Base-by-base conservation (phyloP, 1,140 invertebrate genomes). In the Lasaia peninsularis region DNA sequence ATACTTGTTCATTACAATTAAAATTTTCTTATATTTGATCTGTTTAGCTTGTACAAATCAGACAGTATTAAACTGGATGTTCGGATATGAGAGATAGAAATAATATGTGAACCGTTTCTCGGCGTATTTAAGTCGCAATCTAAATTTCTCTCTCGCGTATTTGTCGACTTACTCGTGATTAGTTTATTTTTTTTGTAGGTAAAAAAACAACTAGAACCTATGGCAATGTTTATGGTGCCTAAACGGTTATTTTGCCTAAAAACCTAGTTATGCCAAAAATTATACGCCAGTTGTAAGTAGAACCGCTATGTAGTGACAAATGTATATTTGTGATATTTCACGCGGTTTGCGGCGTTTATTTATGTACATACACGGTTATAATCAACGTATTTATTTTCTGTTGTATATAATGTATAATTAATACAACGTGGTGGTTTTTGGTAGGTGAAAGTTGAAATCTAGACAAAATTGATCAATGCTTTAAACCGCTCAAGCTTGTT, bases 381-480 rank as follows among this genome's bases (percentile, higher is more conserved):
- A 69, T 71, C 69, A 67, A 78, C 79, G 75, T 85, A 87, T 85
- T 84, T 86, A 85, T 86, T 85, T 79, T 77, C 75, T 74, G 71
- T 78, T 86, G 83, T 87, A 87, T 85, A 86, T 86, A 86, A 84
- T 81, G 80, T 86, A 80, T 79, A 76, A 78, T 80, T 66, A 61
- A 58, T 60, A 60, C 54, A 54, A 63, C 51, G 66, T 59, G 65
- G 59, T 58, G 28, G 62, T 32, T 35, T 34, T 44, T 20, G n/a
- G 40, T 48, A n/a, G 18, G 18, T 11, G 16, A 20, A 48, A 21
- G 11, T 7, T 28, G 24, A 21, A 40, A 7, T 34, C n/a, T 34
- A 3, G 33, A 34, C 9, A 10, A 34, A 34, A 10, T 34, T 33
- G n/a, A n/a, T 33, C 9, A 9, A 9, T 9, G 9, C 1, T 8